These are phyloP conservation scores for Rhea pennata DNA, from an alignment of 2,113 vertebrate genomes.

Conservation along the genomic window DNA sequence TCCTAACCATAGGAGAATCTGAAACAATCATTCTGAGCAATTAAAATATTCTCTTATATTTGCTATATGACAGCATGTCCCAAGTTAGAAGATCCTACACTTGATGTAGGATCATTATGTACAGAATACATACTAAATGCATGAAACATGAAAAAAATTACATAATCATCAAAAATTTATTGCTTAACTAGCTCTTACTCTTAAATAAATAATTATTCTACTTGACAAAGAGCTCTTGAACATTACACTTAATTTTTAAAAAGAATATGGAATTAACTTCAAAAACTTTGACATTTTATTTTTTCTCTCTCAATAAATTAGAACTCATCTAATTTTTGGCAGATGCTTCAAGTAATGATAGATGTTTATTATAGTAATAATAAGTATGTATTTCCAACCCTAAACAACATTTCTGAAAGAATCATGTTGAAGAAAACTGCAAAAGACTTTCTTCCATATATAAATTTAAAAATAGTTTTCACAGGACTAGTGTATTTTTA, in stretches of 20 bases:
- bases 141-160: neutral
- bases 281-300: neutral
- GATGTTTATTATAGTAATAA: neutral
- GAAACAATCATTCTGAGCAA: neutral
- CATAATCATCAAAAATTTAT: neutral
- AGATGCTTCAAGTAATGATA: neutral
- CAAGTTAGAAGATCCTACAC: neutral
- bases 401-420: neutral
- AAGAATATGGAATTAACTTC: neutral
- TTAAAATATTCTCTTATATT: neutral
- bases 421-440: neutral
- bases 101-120: neutral
- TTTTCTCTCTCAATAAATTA: neutral
- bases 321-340: neutral
- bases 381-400: neutral
- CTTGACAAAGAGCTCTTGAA: neutral
- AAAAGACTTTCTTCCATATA: too few species aligned
- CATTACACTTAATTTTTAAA: neutral
- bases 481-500: too few species aligned
- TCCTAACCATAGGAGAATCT: neutral
- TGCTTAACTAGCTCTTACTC: neutral
- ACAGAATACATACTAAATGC: neutral
- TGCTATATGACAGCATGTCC: neutral
- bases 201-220: neutral
- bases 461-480: neutral